Conservation (phyloP, 2,888 invertebrate genomes). For the Noctua janthina region DNA sequence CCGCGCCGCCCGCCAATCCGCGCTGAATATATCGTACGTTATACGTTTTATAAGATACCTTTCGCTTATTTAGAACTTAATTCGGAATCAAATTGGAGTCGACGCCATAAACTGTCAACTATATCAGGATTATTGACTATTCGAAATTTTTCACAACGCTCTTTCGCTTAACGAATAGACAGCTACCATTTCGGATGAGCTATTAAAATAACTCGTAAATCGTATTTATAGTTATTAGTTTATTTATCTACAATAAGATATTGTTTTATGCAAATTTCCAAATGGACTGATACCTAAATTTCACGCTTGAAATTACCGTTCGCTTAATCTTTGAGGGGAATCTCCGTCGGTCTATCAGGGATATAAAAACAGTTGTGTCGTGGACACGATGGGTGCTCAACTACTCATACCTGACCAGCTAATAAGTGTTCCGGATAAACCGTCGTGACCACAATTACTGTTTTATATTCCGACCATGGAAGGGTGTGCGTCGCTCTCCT, state of each 20-base stretch:
- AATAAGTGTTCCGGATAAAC: conserved; percentile 70
- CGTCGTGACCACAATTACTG: conserved; percentile 81
- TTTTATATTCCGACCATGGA: conserved; percentile 77
- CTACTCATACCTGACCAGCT: conserved; percentile 56
- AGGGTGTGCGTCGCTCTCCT: conserved; percentile 77
- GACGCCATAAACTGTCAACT: conserved; percentile 77
- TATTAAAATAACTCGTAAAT: conserved; percentile 63
- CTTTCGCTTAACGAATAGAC: conserved; percentile 68
- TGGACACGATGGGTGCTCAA: neutral
- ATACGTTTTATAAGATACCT: conserved; percentile 71
- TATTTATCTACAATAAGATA: conserved; percentile 61
- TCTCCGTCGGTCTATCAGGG: conserved; percentile 30
- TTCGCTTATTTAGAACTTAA: conserved; percentile 77
- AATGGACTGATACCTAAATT: conserved; percentile 46
- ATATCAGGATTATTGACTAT: conserved; percentile 77
- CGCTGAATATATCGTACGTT: conserved; percentile 74
- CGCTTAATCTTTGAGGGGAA: conserved; percentile 31
- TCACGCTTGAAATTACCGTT: conserved; percentile 53
- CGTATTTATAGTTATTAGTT: conserved; percentile 59
- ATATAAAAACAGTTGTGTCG: conserved; percentile 23
- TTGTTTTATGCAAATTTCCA: conserved; percentile 63
- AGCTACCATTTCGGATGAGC: conserved; percentile 51
- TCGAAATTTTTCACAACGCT: conserved; percentile 70
- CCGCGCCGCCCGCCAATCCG: conserved; percentile 58
- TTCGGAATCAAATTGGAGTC: conserved; percentile 73